Evolutionary conservation across 2,888 invertebrate genomes (phyloP).

Genomic region (Noctuana brunneofusca): DNA sequence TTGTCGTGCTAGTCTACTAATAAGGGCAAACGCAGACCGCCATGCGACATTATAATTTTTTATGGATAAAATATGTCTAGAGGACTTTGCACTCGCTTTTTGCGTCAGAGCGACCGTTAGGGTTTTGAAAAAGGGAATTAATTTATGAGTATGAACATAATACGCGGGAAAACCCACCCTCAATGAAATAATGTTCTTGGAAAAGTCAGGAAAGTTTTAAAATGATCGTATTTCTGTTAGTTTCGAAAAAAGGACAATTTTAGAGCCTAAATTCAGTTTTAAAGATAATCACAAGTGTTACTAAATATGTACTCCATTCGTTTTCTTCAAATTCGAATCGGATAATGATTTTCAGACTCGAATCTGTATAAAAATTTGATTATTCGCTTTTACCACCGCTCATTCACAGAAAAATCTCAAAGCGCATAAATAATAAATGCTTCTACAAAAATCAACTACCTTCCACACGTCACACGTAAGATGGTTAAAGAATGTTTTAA

Average conservation of each 20-base stretch:
- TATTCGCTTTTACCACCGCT: neutral
- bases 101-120: constrained; percentile 42
- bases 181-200: neutral
- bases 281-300: too few species aligned
- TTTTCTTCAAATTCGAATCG: too few species aligned
- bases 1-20: constrained; percentile 55
- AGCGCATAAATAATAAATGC: neutral
- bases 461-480: constrained; percentile 5
- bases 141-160: neutral
- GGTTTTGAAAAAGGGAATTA: constrained; percentile 31
- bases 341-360: too few species aligned
- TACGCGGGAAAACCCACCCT: neutral
- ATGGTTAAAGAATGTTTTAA: constrained; percentile 28
- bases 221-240: neutral
- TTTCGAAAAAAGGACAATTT: too few species aligned
- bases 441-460: constrained; percentile 2
- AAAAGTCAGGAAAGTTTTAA: neutral
- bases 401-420: neutral
- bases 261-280: too few species aligned
- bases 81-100: constrained; percentile 66
- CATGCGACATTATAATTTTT: constrained; percentile 66
- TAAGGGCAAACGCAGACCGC: constrained; percentile 66
- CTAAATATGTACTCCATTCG: too few species aligned
- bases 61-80: constrained; percentile 53
- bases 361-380: too few species aligned